Evolutionary conservation across 2,888 invertebrate genomes (phyloP).

Genomic region (Cataglyphis albicans): DNA sequence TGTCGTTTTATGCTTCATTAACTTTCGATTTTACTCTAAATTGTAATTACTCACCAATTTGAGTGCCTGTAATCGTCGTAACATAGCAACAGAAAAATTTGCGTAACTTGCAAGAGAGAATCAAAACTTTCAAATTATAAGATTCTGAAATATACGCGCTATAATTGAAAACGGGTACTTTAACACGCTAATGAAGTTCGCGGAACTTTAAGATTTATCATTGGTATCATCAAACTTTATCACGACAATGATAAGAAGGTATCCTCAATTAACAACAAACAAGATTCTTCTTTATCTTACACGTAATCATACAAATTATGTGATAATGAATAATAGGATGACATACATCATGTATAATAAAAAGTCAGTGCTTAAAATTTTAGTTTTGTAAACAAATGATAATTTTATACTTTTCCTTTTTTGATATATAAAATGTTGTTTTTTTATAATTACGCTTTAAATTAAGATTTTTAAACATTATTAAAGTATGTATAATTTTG

Average conservation of each 20-base stretch:
- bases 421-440: neutral
- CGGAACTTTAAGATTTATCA: slow-evolving; percentile 66
- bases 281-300: slow-evolving; percentile 16
- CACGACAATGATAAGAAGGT: slow-evolving; percentile 68
- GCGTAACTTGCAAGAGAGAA: slow-evolving; percentile 11
- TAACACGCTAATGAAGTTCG: slow-evolving; percentile 24
- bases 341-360: neutral
- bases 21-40: neutral
- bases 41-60: slow-evolving; percentile 77
- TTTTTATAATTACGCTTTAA: neutral
- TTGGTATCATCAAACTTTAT: slow-evolving; percentile 70
- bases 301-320: neutral
- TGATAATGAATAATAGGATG: slow-evolving; percentile 5
- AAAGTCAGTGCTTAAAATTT: slow-evolving; percentile 2
- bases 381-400: neutral
- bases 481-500: neutral
- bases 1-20: neutral
- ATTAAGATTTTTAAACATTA: neutral
- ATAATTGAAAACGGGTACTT: slow-evolving; percentile 33
- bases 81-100: slow-evolving; percentile 67
- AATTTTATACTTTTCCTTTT: neutral
- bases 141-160: slow-evolving; percentile 17
- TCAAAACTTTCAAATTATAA: slow-evolving; percentile 2
- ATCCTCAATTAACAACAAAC: slow-evolving; percentile 13
- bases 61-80: slow-evolving; percentile 76